Percentiles rank a stretch among this genome's conserved stretches.
Conservation (phyloP, 2,113 vertebrate species). For the Tragulus kanchil region DNA sequence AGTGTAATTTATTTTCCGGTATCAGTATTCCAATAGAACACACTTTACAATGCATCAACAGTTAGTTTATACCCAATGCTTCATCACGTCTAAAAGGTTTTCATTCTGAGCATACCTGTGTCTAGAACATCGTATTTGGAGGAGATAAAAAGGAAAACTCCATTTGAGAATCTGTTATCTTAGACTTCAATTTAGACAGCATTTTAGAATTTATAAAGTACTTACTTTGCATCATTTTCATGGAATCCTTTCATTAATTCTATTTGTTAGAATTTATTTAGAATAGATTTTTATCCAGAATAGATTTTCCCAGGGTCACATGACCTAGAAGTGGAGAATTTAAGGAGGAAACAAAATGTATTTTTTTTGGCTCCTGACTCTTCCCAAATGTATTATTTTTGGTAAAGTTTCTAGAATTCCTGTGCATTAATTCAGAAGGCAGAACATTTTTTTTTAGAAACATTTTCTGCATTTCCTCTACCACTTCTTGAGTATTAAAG, state of each 20-base stretch:
- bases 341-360: not conserved
- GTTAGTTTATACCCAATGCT: not conserved
- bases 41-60: not conserved
- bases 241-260: not conserved
- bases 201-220: slow-evolving; percentile 33
- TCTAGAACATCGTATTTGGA: not conserved
- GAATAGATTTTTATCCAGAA: not conserved
- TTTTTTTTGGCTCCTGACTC: not conserved
- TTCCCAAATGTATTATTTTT: not conserved
- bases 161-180: not conserved
- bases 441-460: slow-evolving; percentile 10
- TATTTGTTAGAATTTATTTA: not conserved
- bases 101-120: not conserved
- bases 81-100: slow-evolving; percentile 36
- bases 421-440: not conserved
- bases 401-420: slow-evolving; percentile 28
- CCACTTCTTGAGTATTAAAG: slow-evolving; percentile 19
- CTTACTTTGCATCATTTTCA: not conserved
- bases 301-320: not conserved
- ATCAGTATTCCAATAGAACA: slow-evolving; percentile 35
- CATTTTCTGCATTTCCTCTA: not conserved
- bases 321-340: not conserved
- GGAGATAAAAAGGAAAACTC: not conserved
- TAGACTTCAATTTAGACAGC: slow-evolving; percentile 36
- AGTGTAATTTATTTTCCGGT: slow-evolving; percentile 67